Evolutionary conservation across 2,113 vertebrate species (phyloP).

Genomic region (Myxocyprinus asiaticus): DNA sequence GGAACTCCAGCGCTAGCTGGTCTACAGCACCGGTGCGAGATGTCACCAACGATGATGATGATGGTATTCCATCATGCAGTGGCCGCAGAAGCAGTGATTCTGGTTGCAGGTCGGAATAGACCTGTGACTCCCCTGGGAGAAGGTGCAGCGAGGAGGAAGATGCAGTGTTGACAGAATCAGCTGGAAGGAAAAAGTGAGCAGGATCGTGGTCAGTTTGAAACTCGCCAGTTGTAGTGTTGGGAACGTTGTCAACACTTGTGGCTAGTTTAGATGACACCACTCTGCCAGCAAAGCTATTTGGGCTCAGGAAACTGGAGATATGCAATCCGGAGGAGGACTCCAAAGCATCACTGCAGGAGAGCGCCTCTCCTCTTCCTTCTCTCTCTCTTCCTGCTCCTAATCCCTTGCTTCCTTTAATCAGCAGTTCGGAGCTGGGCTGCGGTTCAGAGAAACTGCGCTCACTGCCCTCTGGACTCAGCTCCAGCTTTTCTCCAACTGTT

Average conservation of each 20-base stretch:
- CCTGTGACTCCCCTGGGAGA: conserved; percentile 68
- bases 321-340: conserved; percentile 82
- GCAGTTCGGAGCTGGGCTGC: conserved; percentile 86
- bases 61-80: conserved; percentile 82
- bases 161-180: conserved; percentile 64
- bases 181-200: conserved; percentile 81
- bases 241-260: conserved; percentile 21
- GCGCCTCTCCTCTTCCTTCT: conserved; percentile 53
- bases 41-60: conserved; percentile 27
- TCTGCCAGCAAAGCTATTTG: conserved; percentile 76
- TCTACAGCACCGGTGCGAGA: conserved; percentile 71
- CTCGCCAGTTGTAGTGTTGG: conserved; percentile 90
- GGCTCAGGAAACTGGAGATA: conserved; percentile 85
- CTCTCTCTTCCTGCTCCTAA: conserved; percentile 51
- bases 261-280: conserved; percentile 76
- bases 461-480: conserved; percentile 92
- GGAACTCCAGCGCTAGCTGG: conserved; percentile 88
- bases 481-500: conserved; percentile 90
- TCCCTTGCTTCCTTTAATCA: conserved; percentile 78
- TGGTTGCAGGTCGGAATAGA: conserved; percentile 71
- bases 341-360: conserved; percentile 69
- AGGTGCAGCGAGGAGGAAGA: conserved; percentile 72
- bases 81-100: conserved; percentile 88
- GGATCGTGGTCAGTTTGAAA: conserved; percentile 80
- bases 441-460: conserved; percentile 92